Evolutionary conservation across 2,113 vertebrate genomes (phyloP), one percentile per base, ranked within the genome.

Genomic region (Zootoca vivipara): DNA sequence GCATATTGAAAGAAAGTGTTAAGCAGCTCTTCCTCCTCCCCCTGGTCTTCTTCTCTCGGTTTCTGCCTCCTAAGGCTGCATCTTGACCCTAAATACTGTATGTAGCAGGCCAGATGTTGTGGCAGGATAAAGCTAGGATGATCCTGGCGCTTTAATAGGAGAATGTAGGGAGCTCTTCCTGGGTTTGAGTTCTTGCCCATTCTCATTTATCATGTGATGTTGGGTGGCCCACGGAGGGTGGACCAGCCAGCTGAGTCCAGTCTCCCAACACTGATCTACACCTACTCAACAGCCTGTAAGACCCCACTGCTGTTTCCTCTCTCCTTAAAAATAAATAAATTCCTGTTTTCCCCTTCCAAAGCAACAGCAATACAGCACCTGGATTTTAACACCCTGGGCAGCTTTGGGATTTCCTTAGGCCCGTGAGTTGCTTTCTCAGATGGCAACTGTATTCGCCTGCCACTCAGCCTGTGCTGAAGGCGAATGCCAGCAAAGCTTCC

Each of bases 331-430:
- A 12, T 2, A 52, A 10, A 52, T 12, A 10, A 4, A 30, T 26
- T 10, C 58, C 22, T 52, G 3, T 42, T 24, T 46, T 3, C 58
- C 22, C 10, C 82, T 74, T n/a, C 7, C 70, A 18, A 33, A 10
- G 13, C 22, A 38, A 7, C n/a, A 12, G 73, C 40, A 82, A 26
- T 85, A 46, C 80, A 38, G 74, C 1, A 38, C 69, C 92, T 88
- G 90, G 40, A 90, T 94, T 90, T 87, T 65, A 89, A 91, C 89
- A 10, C 82, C 13, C 9, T 16, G 58, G 62, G 58, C n/a, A 35
- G n/a, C 10, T 56, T 74, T 24, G 20, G 10, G 9, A 75, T n/a
- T 83, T 83, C 80, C 85, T 86, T 64, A 62, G 64, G 35, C 10
- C 56, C 58, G 6, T 46, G 16, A 83, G 42, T 75, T 75, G 89